Percentiles rank a stretch among this genome's conserved stretches.
Evolutionary conservation across 2,113 vertebrate genomes (phyloP).

Genomic region (Bungarus multicinctus): DNA sequence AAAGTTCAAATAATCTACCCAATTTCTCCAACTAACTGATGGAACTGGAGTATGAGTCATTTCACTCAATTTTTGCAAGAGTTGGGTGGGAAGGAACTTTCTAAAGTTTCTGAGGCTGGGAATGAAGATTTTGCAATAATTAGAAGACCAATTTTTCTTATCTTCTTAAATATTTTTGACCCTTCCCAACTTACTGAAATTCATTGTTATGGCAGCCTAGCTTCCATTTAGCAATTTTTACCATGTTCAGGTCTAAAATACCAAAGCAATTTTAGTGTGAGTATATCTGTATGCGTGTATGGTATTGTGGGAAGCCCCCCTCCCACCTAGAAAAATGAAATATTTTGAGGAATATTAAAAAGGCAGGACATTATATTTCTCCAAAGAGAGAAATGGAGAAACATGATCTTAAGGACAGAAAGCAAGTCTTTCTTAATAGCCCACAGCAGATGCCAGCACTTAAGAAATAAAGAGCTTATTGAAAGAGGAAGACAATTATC

Average conservation of each 20-base stretch:
- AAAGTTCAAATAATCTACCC: background rate
- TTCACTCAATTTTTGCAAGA: background rate
- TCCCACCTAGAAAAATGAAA: too few relatives aligned
- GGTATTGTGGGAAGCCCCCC: background rate
- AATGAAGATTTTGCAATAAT: background rate
- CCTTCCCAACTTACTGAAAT: background rate
- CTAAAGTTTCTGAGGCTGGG: background rate
- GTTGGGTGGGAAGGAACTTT: background rate
- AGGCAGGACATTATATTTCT: too few relatives aligned
- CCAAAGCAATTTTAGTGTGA: background rate
- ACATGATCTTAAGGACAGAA: too few relatives aligned
- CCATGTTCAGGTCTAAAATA: background rate
- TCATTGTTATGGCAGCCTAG: background rate
- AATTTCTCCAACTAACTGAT: background rate
- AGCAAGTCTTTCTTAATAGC: too few relatives aligned
- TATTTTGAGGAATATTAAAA: too few relatives aligned
- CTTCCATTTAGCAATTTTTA: background rate
- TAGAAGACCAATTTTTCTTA: background rate
- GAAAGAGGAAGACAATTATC: too few relatives aligned
- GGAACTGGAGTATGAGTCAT: background rate
- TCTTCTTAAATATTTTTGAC: background rate
- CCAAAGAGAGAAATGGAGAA: too few relatives aligned
- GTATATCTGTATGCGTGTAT: background rate
- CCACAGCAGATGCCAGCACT: too few relatives aligned
- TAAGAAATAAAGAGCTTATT: too few relatives aligned